Conservation (phyloP, 2,797 vertebrate species). For the Onychomys leucogaster region DNA sequence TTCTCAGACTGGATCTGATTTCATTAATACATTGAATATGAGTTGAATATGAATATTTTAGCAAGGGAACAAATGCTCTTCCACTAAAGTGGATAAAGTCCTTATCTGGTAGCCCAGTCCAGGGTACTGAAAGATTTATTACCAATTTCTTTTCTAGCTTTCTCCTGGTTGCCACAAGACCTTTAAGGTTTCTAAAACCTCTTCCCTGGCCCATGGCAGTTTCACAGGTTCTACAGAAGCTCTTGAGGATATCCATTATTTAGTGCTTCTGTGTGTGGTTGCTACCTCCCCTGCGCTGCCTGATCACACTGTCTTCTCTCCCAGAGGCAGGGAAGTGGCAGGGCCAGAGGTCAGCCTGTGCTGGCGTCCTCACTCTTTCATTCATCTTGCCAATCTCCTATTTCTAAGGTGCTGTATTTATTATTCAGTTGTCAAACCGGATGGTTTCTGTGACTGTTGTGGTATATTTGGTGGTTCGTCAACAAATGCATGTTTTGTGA, state of each 20-base stretch:
- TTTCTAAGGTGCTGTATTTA: slow-evolving; percentile 40
- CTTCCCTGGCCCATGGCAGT: neutral
- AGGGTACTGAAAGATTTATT: slow-evolving; percentile 82
- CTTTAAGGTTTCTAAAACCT: slow-evolving; percentile 62
- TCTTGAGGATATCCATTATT: slow-evolving; percentile 60
- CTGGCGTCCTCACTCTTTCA: slow-evolving; percentile 35
- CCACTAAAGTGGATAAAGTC: neutral
- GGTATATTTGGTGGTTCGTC: slow-evolving; percentile 44
- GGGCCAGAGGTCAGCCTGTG: slow-evolving; percentile 30
- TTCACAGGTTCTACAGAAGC: neutral
- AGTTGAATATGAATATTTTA: neutral
- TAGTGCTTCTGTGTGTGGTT: neutral
- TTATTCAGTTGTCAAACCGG: slow-evolving; percentile 54
- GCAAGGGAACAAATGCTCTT: neutral
- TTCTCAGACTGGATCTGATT: neutral
- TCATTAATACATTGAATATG: neutral
- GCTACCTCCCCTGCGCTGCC: neutral
- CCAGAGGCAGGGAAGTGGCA: slow-evolving; percentile 23
- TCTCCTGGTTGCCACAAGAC: slow-evolving; percentile 38
- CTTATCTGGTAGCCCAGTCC: slow-evolving; percentile 63
- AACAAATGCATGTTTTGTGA: slow-evolving; percentile 66
- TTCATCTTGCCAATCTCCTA: slow-evolving; percentile 23
- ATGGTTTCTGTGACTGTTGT: slow-evolving; percentile 53
- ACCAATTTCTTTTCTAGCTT: slow-evolving; percentile 76
- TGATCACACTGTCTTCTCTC: neutral